Evolutionary conservation across 2,113 vertebrate species (phyloP).

Genomic region (Corythornis vintsioides): DNA sequence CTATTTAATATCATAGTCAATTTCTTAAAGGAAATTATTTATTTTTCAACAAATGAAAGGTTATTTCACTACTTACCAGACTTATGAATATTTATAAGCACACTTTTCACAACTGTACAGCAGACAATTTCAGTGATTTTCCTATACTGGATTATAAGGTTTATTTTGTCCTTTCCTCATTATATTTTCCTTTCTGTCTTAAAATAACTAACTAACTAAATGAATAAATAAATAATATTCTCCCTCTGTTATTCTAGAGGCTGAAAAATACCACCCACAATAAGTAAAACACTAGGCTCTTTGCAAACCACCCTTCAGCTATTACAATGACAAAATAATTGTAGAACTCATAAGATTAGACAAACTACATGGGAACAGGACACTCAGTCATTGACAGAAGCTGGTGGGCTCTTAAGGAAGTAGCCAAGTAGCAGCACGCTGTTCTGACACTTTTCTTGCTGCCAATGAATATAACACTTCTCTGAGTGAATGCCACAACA

Average conservation of each 20-base stretch:
- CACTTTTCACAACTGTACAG: neutral
- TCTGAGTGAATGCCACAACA: slow-evolving; percentile 59
- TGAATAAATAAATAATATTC: neutral
- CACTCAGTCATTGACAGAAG: slow-evolving; percentile 69
- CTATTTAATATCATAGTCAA: neutral
- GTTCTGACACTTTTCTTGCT: slow-evolving; percentile 63
- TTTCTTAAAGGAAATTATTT: neutral
- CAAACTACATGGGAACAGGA: slow-evolving; percentile 69
- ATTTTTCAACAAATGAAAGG: neutral
- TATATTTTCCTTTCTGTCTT: neutral
- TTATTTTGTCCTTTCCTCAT: neutral
- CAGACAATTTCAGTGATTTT: neutral
- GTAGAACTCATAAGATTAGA: slow-evolving; percentile 67
- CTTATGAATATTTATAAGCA: neutral
- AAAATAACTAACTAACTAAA: too few species aligned
- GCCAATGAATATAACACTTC: slow-evolving; percentile 52
- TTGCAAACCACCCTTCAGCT: slow-evolving; percentile 60
- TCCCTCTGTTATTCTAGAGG: neutral
- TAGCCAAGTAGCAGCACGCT: slow-evolving; percentile 71
- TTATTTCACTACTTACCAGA: neutral
- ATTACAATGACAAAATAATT: slow-evolving; percentile 78
- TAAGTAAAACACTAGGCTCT: slow-evolving; percentile 27
- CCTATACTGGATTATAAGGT: neutral
- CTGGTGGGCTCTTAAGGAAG: slow-evolving; percentile 72
- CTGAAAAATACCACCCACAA: slow-evolving; percentile 55